Percentiles rank a stretch among this genome's conserved stretches.
phyloP scores from a whole-genome alignment of 2,888 invertebrate genomes.

The Drosophila peninsularis region DNA sequence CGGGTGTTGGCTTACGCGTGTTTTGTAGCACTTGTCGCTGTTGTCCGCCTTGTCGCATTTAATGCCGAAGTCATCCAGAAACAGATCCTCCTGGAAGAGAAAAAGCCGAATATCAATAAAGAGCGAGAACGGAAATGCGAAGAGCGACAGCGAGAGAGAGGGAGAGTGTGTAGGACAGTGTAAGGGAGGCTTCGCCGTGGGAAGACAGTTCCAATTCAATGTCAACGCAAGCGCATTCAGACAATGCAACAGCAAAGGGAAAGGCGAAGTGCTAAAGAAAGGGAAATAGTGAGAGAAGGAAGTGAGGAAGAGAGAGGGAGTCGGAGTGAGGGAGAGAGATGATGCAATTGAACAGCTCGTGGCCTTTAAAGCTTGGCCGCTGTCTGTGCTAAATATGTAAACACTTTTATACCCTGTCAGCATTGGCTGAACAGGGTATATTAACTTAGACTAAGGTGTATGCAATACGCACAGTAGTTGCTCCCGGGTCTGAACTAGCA shows the following conservation, averaged over 20 bases:
- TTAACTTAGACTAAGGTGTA: neutral
- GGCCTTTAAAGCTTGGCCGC: neutral
- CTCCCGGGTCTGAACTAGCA: too few species aligned
- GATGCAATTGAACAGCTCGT: neutral
- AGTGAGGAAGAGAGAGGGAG: neutral
- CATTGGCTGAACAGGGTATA: too few species aligned
- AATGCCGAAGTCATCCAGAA: constrained; percentile 80
- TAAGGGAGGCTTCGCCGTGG: constrained; percentile 2
- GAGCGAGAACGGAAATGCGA: constrained; percentile 47
- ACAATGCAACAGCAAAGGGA: neutral
- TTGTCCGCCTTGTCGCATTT: constrained; percentile 71
- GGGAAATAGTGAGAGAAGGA: neutral
- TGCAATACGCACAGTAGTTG: too few species aligned
- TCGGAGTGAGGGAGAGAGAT: neutral
- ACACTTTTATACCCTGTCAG: neutral
- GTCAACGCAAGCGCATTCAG: constrained; percentile 18
- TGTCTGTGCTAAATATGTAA: neutral
- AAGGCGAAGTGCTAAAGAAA: neutral
- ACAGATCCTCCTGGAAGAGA: constrained; percentile 74
- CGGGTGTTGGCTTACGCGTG: constrained; percentile 69
- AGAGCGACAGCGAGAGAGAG: neutral
- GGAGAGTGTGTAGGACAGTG: constrained; percentile 3
- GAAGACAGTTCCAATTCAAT: constrained; percentile 20
- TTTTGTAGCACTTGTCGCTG: constrained; percentile 75
- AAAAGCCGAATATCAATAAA: constrained; percentile 34